Base-by-base conservation (phyloP, 2,113 vertebrate genomes). In the Morone chrysops region DNA sequence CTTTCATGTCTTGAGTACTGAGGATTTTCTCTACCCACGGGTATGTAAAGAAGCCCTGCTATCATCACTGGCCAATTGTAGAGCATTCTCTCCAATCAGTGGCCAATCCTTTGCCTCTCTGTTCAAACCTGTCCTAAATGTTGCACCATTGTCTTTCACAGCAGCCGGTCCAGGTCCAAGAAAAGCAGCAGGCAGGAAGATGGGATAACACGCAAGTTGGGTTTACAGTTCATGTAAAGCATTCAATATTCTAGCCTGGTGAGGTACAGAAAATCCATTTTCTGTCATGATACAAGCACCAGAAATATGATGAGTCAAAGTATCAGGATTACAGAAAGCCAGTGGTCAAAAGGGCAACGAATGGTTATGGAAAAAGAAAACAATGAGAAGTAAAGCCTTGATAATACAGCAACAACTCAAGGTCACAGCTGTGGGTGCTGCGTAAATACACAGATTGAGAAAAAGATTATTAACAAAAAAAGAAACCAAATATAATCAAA, bases 1-100 rank as follows among this genome's bases (percentile, higher is more conserved):
- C 89, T 92, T 92, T 94, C 83, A 84, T 84, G 84, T 89, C 78
- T 90, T 86, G 77, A 53, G 70, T 79, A 67, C 51, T 69, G 36
- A 87, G 85, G 89, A 80, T 92, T 91, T 92, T 68, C 84, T 89
- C 72, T 41, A 79, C 78, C 83, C 40, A 70, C 43, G 59, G 83
- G 73, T 68, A 86, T 84, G 77, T 85, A 83, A 90, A 88, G 80
- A 85, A 81, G 75, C 82, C 84, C 31, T 45, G 68, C 65, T 84
- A 82, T 92, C 65, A 90, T 78, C 74, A 71, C 60, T 10, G 77
- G 62, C 85, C 83, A 89, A 87, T 81, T 85, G 85, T 80, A 9
- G 63, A 77, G 36, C 20, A 47, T 81, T 78, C 77, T 72, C 75
- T 67, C 74, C 81, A 61, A 83, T 85, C 86, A 78, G 74, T 1